Evolutionary conservation across 2,888 invertebrate genomes (phyloP), one percentile per base, ranked within the genome.

Genomic region (Argyresthia goedartella): DNA sequence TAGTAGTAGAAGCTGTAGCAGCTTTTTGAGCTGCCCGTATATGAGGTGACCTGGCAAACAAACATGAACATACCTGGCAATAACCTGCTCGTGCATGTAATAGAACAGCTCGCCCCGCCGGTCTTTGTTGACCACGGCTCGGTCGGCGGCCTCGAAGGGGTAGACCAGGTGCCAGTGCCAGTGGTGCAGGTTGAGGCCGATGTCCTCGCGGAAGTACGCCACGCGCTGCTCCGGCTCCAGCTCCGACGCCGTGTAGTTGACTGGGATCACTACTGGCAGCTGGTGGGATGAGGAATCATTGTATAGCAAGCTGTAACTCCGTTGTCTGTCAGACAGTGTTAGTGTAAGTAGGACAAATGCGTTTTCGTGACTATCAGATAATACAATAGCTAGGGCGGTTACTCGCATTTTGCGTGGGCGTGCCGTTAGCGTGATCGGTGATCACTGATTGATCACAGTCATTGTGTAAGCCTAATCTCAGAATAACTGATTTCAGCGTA

Each of bases 141-240:
- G 74, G 59, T 88, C 81, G 0, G 89, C 76, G 0, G 91, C 89
- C 59, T 92, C 91, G 72, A 92, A 92, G 0, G 95, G 95, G 72
- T 95, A 95, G 1, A 95, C 95, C 59, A 95, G 87, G 74, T 96
- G 95, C 95, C 95, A 95, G 69, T 95, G 95, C 95, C 95, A 96
- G 71, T 96, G 95, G 72, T 95, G 95, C 50, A 94, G 90, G 78
- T 95, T 95, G 61, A 95, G 88, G 58, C 94, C 95, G 55, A 95
- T 85, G 73, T 95, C 95, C 71, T 95, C 95, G 43, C 95, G 89
- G 88, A 93, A 95, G 76, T 95, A 96, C 35, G 94, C 92, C 55
- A 94, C 73, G 6, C 92, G 89, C 71, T 95, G 95, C 64, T 96
- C 95, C 1, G 91, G 91, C 63, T 95, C 94, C 3, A 87, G 64